Evolutionary conservation across 2,113 vertebrate species (phyloP), one percentile per base, ranked within the genome.

Genomic region (Dasypus novemcinctus): DNA sequence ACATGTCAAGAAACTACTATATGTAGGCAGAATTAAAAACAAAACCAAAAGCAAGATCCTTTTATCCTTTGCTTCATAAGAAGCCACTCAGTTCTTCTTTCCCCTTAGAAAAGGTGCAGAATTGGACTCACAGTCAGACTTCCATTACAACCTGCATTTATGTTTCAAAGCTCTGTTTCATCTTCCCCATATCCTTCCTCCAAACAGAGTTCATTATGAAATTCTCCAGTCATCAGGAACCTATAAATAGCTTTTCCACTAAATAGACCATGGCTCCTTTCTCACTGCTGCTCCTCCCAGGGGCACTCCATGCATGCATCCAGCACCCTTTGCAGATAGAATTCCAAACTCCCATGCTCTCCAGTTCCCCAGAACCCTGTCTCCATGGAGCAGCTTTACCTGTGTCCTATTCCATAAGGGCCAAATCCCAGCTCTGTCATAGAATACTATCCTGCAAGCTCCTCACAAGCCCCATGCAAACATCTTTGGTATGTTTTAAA

Each of bases 261-360:
- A 0, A 13, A 36, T 17, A 15, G 12, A 10, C 15, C 3, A 46
- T 7, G n/a, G n/a, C 38, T 69, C 38, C 63, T 68, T 69, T 57
- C 33, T 1, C n/a, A 4, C 38, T 4, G 21, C 3, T 8, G 17
- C 14, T 13, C 3, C 2, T 59, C 5, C 0, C 4, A 11, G 0
- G 1, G 5, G 20, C 2, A 0, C 1, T 2, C 46, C 38, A n/a
- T n/a, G n/a, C n/a, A n/a, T 0, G 0, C 25, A n/a, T 52, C 41
- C 36, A 4, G 38, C 27, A 18, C 7, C 8, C 79, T 29, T 20
- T 7, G 38, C 64, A 59, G 27, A 66, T 5, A 18, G 38, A 41
- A 38, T 66, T 57, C 25, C 11, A 2, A n/a, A 20, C 46, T 31
- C 43, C 31, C 17, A 25, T 1, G 27, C 29, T 68, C 59, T 2